Evolutionary conservation across 2,797 vertebrate species (phyloP), one percentile per base, ranked within the genome.

Genomic region (Oceanodroma leucorhoa): DNA sequence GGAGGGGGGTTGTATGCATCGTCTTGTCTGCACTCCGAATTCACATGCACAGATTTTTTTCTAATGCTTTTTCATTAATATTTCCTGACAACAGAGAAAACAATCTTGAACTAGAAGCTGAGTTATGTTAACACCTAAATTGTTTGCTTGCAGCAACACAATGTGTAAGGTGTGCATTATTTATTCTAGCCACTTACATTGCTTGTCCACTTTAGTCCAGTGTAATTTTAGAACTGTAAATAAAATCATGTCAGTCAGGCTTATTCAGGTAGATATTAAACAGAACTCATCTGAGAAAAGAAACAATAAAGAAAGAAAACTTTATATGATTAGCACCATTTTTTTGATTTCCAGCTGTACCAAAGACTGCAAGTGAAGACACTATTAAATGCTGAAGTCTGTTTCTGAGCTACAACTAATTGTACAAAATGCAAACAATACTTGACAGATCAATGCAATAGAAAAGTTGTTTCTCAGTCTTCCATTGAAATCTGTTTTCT

Each of bases 241-340:
- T 34, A 61, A 87, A 87, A 26, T 15, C 8, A 12, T 17, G 12
- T 60, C 46, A 66, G 21, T 83, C 30, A 70, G 51, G 36, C 22
- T 87, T 62, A 26, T 58, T 85, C 36, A 62, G 36, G 18, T 27
- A 66, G 10, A 48, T 55, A 58, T 21, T 58, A 73, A 54, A 45
- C 11, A 65, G 13, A 93, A 50, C 6, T 41, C 19, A 17, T 51
- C 5, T 66, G 11, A 84, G n/a, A 72, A 65, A 64, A 60, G 3
- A 75, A 75, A 32, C 1, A 17, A 22, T 0, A 32, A 34, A 2
- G 32, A 50, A 13, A 34, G 0, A 23, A 57, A 34, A 57, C 3
- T 9, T 48, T 41, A 65, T 48, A 67, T 7, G 0, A n/a, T 38
- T 71, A 6, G 0, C 5, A 29, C 73, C 30, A 1, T 0, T 13